Evolutionary conservation across 53 echinoderm and acorn worm species (phyloP), one percentile per base, ranked within the genome.

Genomic region (Glandiceps talaboti): DNA sequence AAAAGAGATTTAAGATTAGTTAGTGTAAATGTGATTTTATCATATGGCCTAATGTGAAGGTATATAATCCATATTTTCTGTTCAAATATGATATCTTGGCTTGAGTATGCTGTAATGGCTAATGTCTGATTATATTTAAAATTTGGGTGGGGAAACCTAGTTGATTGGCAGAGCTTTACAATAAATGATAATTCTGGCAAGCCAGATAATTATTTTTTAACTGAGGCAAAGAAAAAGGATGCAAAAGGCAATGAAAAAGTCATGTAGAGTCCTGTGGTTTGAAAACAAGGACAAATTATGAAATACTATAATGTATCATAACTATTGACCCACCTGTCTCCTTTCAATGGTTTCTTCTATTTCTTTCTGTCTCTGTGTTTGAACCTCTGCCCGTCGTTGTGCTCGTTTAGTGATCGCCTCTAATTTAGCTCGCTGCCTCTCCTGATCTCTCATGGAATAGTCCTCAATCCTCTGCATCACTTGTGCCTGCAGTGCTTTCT

Each of bases 311-410:
- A n/a, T n/a, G n/a, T n/a, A n/a, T n/a, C n/a, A n/a, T n/a, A n/a
- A n/a, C n/a, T n/a, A n/a, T 45, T 45, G 1, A 73, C 76, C 31
- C 76, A 99, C 99, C 89, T 91, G 82, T 88, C 91, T 89, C 20
- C 88, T 88, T 32, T 72, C 73, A 1, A 88, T 78, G 0, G 99
- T 78, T 1, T 91, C 91, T 1, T 89, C 83, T 28, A 99, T 84
- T 74, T 99, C 93, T 73, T 78, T 85, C 73, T 93, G 88, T 77
- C 90, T 91, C 90, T 93, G 93, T 0, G 85, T n/a, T 31, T 86
- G 78, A 0, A 89, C 82, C 27, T 92, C 99, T 76, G 82, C 84
- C 32, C 99, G 85, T 30, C 83, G 75, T 32, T 94, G 87, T 12
- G 75, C 77, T 26, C 85, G 73, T 45, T 82, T 74, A 31, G 78